phyloP scores from a whole-genome alignment of 2,888 invertebrate species.

The Ophion ventricosus region DNA sequence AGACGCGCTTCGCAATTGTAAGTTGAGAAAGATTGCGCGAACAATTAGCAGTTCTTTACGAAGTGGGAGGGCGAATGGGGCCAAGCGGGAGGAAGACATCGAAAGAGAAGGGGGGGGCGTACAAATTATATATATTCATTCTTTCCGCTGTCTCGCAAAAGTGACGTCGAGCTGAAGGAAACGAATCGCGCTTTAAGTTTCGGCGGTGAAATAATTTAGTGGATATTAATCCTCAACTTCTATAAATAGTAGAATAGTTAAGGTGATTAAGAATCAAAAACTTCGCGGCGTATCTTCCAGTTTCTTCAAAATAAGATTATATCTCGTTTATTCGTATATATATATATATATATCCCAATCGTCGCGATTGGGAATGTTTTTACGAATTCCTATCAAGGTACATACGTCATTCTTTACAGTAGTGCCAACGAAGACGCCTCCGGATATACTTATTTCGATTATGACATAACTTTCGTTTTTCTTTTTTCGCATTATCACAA shows the following conservation, averaged over 20 bases:
- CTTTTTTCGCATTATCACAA: background rate
- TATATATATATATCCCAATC: background rate
- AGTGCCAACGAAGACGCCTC: background rate
- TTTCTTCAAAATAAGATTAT: background rate
- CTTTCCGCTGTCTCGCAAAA: conserved; percentile 25
- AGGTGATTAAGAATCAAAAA: conserved; percentile 3
- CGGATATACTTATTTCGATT: background rate
- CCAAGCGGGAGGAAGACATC: conserved; percentile 12
- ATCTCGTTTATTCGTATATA: background rate
- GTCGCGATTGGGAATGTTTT: conserved; percentile 5
- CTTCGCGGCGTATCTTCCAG: background rate
- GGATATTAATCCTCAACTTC: background rate
- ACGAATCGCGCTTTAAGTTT: conserved; percentile 22
- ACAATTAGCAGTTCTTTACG: conserved; percentile 51
- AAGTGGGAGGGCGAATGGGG: conserved; percentile 19
- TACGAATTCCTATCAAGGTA: background rate
- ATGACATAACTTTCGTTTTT: background rate
- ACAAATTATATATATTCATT: conserved; percentile 21
- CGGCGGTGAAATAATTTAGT: background rate
- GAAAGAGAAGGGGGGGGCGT: background rate
- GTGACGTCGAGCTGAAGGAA: background rate
- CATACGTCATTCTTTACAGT: background rate
- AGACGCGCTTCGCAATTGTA: conserved; percentile 61
- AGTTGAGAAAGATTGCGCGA: conserved; percentile 57
- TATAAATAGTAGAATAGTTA: background rate